These are phyloP conservation scores for Rhinella marina DNA, from an alignment of 2,797 vertebrate species.

Conservation along the genomic window DNA sequence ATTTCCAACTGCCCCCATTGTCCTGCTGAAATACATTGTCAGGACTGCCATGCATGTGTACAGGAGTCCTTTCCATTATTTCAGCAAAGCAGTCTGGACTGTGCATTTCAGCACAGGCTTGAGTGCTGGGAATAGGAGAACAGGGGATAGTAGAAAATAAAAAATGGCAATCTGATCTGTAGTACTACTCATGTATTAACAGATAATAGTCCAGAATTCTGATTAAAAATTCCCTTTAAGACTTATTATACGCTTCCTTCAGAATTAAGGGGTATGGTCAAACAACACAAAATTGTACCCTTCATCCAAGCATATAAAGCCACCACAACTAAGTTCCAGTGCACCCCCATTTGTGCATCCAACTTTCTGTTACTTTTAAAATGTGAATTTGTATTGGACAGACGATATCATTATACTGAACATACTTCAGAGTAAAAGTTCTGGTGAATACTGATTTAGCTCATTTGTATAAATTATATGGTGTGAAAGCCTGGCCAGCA, in stretches of 20 bases:
- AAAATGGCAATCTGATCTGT: too few relatives aligned
- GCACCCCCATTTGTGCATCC: background rate
- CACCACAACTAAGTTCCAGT: background rate
- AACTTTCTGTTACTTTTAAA: background rate
- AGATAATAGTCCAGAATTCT: too few relatives aligned
- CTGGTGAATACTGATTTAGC: slow-evolving; percentile 6
- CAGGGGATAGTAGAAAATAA: too few relatives aligned
- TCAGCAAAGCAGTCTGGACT: too few relatives aligned
- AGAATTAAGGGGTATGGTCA: background rate
- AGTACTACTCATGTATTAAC: too few relatives aligned
- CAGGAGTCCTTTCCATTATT: too few relatives aligned
- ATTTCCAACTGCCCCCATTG: too few relatives aligned
- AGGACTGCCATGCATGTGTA: too few relatives aligned
- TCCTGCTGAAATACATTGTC: too few relatives aligned
- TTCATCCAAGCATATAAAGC: background rate
- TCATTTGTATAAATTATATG: slow-evolving; percentile 21
- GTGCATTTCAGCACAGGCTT: too few relatives aligned
- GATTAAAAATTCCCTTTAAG: too few relatives aligned
- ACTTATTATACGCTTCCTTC: background rate
- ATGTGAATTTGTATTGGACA: background rate
- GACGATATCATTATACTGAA: background rate
- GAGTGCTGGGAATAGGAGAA: too few relatives aligned
- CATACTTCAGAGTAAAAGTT: background rate
- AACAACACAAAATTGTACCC: background rate
- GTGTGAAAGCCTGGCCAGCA: background rate